Evolutionary conservation across 2,888 invertebrate genomes (phyloP), one percentile per base, ranked within the genome.

Genomic region (Dorcus parallelipipedus): DNA sequence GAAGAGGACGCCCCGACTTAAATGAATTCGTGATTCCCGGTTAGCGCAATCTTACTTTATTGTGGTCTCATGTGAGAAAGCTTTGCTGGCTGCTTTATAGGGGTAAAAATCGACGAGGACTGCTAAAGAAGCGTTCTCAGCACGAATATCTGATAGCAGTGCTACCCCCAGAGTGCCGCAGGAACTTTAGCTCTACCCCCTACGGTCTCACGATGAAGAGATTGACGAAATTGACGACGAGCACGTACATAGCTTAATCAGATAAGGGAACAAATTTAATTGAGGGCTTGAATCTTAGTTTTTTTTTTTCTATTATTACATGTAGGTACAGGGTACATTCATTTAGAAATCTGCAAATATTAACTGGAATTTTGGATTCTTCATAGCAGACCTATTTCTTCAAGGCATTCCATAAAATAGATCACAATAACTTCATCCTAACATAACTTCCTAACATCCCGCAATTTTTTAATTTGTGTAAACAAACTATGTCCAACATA

Each of bases 71-170:
- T 56, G 56, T 49, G 41, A 51, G 50, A 50, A 47, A 51, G 56
- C 52, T 51, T 45, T 5, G 45, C 45, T n/a, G 45, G 26, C 47
- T 49, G 41, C 48, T 67, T 66, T 61, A 66, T 71, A 71, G 66
- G 70, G 73, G 71, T 69, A 68, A 69, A 68, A 71, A 73, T 73
- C 72, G 69, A 73, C 72, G 71, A 65, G 66, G 62, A 65, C 49
- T 38, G 42, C 58, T 56, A 49, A 64, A 68, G 64, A 63, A 67
- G 69, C 69, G 69, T 70, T 73, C 72, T 71, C 72, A 72, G 72
- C 73, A 73, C 72, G 72, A 73, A 71, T 64, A 73, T 73, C 72
- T 70, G 72, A 73, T 73, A 71, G 38, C 33, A 43, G 33, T 41
- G 51, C 54, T 26, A 50, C 54, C 51, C 26, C 58, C 38, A 48